A percentile compares a stretch with the other conserved stretches of the same genome.
phyloP scores from a whole-genome alignment of 53 echinoderm and acorn worm species.

The Mesocentrotus franciscanus region DNA sequence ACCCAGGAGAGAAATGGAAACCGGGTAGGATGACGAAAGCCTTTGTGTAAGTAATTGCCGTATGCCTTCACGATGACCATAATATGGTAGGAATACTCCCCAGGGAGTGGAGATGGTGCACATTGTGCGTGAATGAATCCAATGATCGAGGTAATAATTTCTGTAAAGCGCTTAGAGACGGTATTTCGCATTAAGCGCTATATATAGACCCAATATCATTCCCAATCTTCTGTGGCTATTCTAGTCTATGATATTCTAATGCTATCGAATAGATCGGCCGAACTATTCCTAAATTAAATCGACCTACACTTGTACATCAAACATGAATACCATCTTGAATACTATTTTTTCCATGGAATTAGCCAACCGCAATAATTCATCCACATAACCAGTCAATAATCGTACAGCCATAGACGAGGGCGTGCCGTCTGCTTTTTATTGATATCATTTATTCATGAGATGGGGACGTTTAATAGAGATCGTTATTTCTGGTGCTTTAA shows the following conservation, averaged over 20 bases:
- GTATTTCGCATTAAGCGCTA: no score
- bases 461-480: not conserved
- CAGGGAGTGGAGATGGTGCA: no score
- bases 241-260: not conserved
- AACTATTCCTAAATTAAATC: not conserved
- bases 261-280: not conserved
- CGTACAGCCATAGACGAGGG: not conserved
- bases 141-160: no score
- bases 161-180: no score
- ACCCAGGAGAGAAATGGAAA: no score
- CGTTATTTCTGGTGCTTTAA: slow-evolving; percentile 22
- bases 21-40: no score
- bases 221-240: not conserved
- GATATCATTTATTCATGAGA: slow-evolving; percentile 45
- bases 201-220: no score
- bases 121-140: no score
- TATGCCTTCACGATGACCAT: no score
- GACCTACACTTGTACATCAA: not conserved
- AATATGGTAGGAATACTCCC: no score
- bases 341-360: not conserved
- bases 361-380: slow-evolving; percentile 20
- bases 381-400: not conserved
- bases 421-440: not conserved
- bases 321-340: not conserved
- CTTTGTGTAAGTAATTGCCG: no score